Conservation (phyloP, 2,113 vertebrate species). For the Haliaeetus leucogaster region DNA sequence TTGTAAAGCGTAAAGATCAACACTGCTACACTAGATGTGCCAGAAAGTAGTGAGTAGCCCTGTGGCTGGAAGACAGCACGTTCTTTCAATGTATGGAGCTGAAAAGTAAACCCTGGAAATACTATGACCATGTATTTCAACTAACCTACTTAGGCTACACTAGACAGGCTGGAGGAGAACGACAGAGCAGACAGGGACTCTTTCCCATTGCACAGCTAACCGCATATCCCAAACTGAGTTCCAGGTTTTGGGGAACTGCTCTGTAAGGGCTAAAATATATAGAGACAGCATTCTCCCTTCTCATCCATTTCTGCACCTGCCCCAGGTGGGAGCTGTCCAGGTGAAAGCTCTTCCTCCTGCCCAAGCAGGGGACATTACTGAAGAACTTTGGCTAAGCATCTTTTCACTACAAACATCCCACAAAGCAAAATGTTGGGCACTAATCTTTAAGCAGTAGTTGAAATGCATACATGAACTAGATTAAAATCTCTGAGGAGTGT, state of each 20-base stretch:
- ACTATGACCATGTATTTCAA: fast-evolving
- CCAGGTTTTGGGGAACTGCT: not conserved
- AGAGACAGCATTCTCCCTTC: not conserved
- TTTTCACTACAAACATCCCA: not conserved
- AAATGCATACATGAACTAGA: not conserved
- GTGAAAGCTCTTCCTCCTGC: not conserved
- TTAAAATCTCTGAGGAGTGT: not conserved
- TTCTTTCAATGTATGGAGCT: not conserved
- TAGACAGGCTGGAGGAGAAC: not conserved
- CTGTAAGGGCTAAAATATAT: not conserved
- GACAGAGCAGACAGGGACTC: not conserved
- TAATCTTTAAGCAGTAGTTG: not conserved
- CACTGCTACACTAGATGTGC: not conserved
- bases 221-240: not conserved
- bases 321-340: not conserved
- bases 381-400: not conserved
- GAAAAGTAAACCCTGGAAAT: not conserved
- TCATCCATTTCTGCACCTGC: not conserved
- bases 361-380: not conserved
- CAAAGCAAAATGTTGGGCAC: not conserved
- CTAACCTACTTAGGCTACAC: not conserved
- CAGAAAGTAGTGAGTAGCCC: not conserved
- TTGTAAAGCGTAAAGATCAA: not conserved
- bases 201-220: not conserved
- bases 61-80: not conserved